Conservation (phyloP, 2,797 vertebrate genomes). For the Hyperoplus lanceolatus region DNA sequence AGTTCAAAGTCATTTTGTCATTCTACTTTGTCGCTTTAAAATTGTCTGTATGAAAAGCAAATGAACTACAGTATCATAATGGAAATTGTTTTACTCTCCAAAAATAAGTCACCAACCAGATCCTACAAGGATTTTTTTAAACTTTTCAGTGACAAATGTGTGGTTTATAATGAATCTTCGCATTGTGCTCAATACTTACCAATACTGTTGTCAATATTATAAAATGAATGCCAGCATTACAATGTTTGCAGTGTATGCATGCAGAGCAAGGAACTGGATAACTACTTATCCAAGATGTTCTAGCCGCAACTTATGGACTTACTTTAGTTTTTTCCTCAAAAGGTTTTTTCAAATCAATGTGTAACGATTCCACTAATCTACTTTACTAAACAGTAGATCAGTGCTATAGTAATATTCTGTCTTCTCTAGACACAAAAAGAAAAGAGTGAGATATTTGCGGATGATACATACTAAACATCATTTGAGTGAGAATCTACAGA, state of each 20-base stretch:
- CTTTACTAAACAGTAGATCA: not conserved
- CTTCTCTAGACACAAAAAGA: slow-evolving; percentile 1
- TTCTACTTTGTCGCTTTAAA: slow-evolving; percentile 35
- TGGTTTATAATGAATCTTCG: slow-evolving; percentile 6
- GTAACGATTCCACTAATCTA: not conserved
- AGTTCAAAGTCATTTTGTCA: slow-evolving; percentile 16
- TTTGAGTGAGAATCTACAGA: not conserved
- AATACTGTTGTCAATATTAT: not conserved
- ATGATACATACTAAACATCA: slow-evolving; percentile 15
- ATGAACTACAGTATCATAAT: slow-evolving; percentile 14
- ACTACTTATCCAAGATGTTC: not conserved
- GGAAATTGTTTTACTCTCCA: slow-evolving; percentile 23
- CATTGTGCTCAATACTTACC: not conserved
- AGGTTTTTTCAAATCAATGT: not conserved
- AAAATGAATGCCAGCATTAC: slow-evolving; percentile 19
- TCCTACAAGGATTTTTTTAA: slow-evolving; percentile 33
- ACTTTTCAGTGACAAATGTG: not conserved
- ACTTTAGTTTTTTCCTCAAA: not conserved
- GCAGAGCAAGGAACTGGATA: not conserved
- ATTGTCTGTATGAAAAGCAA: slow-evolving; percentile 32
- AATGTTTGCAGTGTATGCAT: not conserved
- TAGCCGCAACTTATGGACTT: not conserved
- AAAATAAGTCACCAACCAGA: slow-evolving; percentile 10
- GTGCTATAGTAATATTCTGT: not conserved
- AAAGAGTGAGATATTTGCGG: not conserved